A percentile compares a stretch with the other conserved stretches of the same genome.
These are phyloP conservation scores for Formica selysi DNA, from an alignment of 1,140 invertebrate genomes.

Conservation along the genomic window DNA sequence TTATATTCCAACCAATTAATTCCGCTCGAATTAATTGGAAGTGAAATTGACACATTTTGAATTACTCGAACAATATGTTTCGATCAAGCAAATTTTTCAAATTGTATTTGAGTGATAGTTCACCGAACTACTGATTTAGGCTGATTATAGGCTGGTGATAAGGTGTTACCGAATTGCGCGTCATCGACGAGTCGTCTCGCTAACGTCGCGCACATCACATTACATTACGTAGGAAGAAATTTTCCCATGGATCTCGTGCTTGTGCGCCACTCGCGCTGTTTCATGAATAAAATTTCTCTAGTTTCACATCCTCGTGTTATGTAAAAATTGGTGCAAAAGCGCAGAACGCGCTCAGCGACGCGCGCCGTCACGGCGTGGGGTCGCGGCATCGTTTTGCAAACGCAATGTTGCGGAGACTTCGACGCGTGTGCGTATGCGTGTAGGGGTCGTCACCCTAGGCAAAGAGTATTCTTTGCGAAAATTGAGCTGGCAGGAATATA, in stretches of 20 bases:
- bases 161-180: constrained; percentile 3
- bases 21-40: too few species aligned
- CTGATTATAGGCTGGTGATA: not conserved
- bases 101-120: not conserved
- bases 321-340: constrained; percentile 76
- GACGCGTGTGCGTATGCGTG: not conserved
- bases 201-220: constrained; percentile 39
- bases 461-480: constrained; percentile 55
- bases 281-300: constrained; percentile 74
- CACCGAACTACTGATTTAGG: constrained; percentile 8
- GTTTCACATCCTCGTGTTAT: constrained; percentile 76
- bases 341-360: constrained; percentile 15
- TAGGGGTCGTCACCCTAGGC: constrained; percentile 40
- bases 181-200: constrained; percentile 7
- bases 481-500: constrained; percentile 42
- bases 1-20: too few species aligned
- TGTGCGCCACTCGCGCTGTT: not conserved
- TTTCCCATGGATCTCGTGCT: constrained; percentile 63
- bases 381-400: constrained; percentile 49
- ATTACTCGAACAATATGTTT: too few species aligned
- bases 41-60: too few species aligned
- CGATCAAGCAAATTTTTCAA: too few species aligned
- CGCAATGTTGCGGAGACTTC: constrained; percentile 25
- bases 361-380: not conserved
- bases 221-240: constrained; percentile 59